Evolutionary conservation across 1,140 invertebrate genomes (phyloP).

Genomic region (Paralvinella palmiformis): DNA sequence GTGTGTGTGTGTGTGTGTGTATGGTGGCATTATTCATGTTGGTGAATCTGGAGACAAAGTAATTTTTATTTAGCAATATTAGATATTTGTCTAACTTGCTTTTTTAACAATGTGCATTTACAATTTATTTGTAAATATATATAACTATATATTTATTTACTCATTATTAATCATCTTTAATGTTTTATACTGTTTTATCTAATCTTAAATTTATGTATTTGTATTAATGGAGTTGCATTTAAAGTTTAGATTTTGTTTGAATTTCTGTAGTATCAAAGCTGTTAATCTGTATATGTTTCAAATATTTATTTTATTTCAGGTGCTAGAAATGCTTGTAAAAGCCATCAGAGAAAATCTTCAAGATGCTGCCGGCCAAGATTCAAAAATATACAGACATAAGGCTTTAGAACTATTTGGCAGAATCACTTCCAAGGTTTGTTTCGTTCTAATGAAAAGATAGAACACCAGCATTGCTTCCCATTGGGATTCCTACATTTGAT

Average conservation of each 20-base stretch:
- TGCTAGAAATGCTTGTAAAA: constrained; percentile 68
- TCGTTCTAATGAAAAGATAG: background rate
- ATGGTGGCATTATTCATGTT: too few species aligned
- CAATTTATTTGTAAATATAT: too few species aligned
- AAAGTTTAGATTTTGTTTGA: background rate
- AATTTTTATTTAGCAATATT: too few species aligned
- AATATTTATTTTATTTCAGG: constrained; percentile 32
- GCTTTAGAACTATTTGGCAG: constrained; percentile 72
- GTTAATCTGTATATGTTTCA: background rate
- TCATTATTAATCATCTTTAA: background rate
- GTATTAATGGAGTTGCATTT: background rate
- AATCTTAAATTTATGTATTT: background rate
- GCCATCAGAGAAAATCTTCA: constrained; percentile 62
- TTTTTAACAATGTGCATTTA: too few species aligned
- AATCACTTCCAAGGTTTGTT: constrained; percentile 57
- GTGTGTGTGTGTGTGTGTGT: too few species aligned
- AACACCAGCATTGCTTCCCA: background rate
- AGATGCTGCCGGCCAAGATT: constrained; percentile 56
- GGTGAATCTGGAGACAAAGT: too few species aligned
- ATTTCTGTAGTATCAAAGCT: background rate
- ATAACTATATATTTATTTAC: too few species aligned
- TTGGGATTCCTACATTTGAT: too few species aligned
- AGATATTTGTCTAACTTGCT: too few species aligned
- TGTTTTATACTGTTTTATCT: background rate
- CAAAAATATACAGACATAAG: constrained; percentile 55